Evolutionary conservation across 2,113 vertebrate species (phyloP), one percentile per base, ranked within the genome.

Genomic region (Cephalopholis sonnerati): DNA sequence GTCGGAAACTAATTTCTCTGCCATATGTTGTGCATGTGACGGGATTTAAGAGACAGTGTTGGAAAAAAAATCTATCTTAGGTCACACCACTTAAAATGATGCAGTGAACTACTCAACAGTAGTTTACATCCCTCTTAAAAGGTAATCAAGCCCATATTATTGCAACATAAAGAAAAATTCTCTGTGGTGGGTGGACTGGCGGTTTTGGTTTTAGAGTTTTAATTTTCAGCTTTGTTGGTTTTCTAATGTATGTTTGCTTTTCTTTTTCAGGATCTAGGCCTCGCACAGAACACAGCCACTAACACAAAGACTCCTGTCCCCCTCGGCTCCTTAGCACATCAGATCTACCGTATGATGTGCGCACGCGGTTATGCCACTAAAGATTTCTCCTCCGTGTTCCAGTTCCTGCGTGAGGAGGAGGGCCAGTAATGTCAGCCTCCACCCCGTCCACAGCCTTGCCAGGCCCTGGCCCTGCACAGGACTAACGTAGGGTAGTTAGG

Each of bases 381-480:
- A 95, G 98, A 99, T 95, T 99, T 99, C 96, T 99, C 98, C 29
- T 96, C 98, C 0, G 97, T 99, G 74, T 99, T 99, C 96, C 98
- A 98, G 94, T 99, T 98, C 94, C 96, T 99, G 81, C 97, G 97
- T 36, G 98, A 99, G 86, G 98, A 99, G 88, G 76, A 68, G 53
- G 93, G 86, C 87, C 96, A 97, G 93, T 95, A 94, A 78, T 66
- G 59, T 77, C 65, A 44, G 48, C 88, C 79, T 77, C 75, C 79
- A 53, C 67, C 74, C 88, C 72, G 69, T 91, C 92, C 89, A 88
- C 77, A 89, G 71, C 90, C 75, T 86, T 78, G 74, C 76, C 62
- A 77, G 86, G 68, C 84, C 84, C 87, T 77, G 74, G 77, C 71
- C 80, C 78, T 80, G 74, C 85, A 83, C 85, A 75, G 79, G 84